Base-by-base conservation (phyloP, 2,888 invertebrate genomes). In the Lypha dubia region DNA sequence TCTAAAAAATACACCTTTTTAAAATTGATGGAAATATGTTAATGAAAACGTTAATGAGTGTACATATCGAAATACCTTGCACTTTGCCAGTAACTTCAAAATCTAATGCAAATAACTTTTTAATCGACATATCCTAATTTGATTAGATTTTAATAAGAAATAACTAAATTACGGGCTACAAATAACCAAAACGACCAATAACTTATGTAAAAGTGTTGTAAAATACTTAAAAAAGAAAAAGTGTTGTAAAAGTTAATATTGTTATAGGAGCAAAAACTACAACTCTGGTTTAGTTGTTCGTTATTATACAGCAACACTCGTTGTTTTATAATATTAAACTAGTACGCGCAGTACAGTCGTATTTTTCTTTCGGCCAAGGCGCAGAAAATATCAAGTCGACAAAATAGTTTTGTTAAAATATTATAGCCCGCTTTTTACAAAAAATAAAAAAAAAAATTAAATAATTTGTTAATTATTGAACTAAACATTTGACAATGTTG, bases 1-100 rank as follows among this genome's bases (percentile, higher is more conserved):
- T 62, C 92, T 89, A 83, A 92, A 92, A 82, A 90, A 92, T 3
- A 92, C 92, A 62, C 92, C 92, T 92, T 60, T 38, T 35, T 17
- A 15, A 1, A 32, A 22, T 41, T 41, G 15, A 35, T 20, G 58
- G 51, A 70, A 38, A 8, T 38, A 77, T 22, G 9, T 53, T 24
- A 28, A 28, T 53, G 4, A 17, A 17, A 49, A 41, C 22, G 15
- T 3, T 51, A 67, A n/a, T 63, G 8, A 5, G 6, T 51, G n/a
- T 51, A 65, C n/a, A n/a, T 24, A 56, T 9, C 8, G 3, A 28
- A 17, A 32, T 68, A 91, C 91, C 91, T 89, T 91, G 91, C 8
- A 91, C 91, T 41, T 81, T 87, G 17, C 91, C 91, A 84, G 88
- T 91, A 1, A 91, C 88, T 73, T 91, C 91, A 71, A 91, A 91